Evolutionary conservation across 92 coral and sea anemone species (phyloP).

Genomic region (Scolanthus callimorphus): DNA sequence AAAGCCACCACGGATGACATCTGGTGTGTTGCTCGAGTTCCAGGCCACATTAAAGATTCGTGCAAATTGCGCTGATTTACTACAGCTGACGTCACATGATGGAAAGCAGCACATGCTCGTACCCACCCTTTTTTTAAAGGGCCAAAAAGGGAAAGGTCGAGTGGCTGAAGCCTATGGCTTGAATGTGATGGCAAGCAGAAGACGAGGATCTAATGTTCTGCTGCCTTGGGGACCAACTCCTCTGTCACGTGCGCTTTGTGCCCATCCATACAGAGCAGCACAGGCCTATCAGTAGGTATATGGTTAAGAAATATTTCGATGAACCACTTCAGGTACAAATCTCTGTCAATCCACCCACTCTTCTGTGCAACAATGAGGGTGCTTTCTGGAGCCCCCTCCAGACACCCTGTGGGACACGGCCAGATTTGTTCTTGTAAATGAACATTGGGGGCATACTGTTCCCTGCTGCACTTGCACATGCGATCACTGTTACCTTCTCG

Average conservation of each 20-base stretch:
- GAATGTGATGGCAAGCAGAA: conserved; percentile 24
- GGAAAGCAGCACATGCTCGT: conserved; percentile 13
- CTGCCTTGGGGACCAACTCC: conserved; percentile 10
- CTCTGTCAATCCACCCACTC: conserved; percentile 23
- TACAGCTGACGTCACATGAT: conserved; percentile 12
- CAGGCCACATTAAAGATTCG: conserved; percentile 9
- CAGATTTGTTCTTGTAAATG: conserved; percentile 11
- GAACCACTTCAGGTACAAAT: conserved; percentile 24
- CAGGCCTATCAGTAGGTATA: conserved; percentile 9
- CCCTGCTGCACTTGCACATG: conserved; percentile 14
- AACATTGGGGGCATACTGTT: conserved; percentile 21
- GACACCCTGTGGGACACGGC: conserved; percentile 1
- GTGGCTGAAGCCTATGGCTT: conserved; percentile 15
- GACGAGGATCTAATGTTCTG: neutral
- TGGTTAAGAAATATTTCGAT: conserved; percentile 1
- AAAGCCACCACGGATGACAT: conserved; percentile 1
- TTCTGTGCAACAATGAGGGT: conserved; percentile 6
- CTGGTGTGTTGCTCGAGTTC: conserved; percentile 10
- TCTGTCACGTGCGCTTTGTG: conserved; percentile 29
- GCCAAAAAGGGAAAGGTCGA: conserved; percentile 27
- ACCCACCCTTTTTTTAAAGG: conserved; percentile 21
- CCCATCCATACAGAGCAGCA: conserved; percentile 13
- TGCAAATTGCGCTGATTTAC: conserved; percentile 17
- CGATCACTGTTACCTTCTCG: conserved; percentile 15
- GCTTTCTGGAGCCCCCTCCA: conserved; percentile 4